Base-by-base conservation (phyloP, 2,113 vertebrate species). In the Hemichromis elongatus region DNA sequence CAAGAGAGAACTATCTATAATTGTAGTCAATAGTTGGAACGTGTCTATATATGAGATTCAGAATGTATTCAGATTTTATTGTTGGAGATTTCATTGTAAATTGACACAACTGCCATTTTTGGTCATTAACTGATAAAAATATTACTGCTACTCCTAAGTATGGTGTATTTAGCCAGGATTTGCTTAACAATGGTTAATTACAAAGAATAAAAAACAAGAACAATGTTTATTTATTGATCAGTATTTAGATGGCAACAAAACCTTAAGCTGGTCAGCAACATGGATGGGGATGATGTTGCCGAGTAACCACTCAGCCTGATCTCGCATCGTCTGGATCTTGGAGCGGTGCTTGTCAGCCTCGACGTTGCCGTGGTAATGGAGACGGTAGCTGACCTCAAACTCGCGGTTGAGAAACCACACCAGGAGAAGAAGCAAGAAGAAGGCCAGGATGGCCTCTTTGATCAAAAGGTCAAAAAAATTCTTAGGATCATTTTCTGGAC, bases 371-470 rank as follows among this genome's bases (percentile, higher is more conserved):
- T 99, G 98, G 95, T 99, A 99, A 95, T 99, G 98, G 8, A 99
- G 97, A 3, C 98, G 98, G 95, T 99, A 99, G 82, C 98, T 98
- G 95, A 99, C 97, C 92, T 99, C 98, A 1, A 99, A 98, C 94
- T 99, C 99, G 0, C 98, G 97, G 82, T 99, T 99, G 88, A 99
- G 96, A 94, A 99, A 99, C 98, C 99, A 99, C 82, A 99, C 97
- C 30, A 99, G 93, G 47, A 99, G 96, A 0, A 99, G 97, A 35
- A 99, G 96, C 57, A 99, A 96, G 88, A 98, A 97, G 93, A 98
- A 97, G 33, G 97, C 97, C 59, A 99, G 94, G 35, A 97, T 86
- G 5, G 96, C 95, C 89, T 99, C 99, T 73, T 96, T 96, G 68
- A 98, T 94, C 2, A 98, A 92, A 6, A 96, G 92, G 59, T 96